A percentile compares a stretch with the other conserved stretches of the same genome.
phyloP scores from a whole-genome alignment of 2,888 invertebrate species.

The Phortica okadai region DNA sequence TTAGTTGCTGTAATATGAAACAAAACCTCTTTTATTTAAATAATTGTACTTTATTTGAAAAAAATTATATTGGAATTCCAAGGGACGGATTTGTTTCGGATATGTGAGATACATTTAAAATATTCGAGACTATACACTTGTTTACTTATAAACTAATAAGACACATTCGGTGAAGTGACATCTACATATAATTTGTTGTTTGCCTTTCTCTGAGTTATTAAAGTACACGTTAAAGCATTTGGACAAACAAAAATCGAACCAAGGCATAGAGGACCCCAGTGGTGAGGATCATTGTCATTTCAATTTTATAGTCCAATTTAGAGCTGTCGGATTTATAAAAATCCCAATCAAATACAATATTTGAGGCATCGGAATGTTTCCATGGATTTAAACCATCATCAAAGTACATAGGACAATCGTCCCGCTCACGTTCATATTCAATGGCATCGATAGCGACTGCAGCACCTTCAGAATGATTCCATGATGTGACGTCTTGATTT shows the following conservation, averaged over 20 bases:
- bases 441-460: conserved; percentile 93
- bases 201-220: not conserved
- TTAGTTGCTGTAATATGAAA: too few relatives aligned
- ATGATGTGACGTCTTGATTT: conserved; percentile 92
- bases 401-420: conserved; percentile 98
- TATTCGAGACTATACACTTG: not conserved
- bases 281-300: conserved; percentile 11
- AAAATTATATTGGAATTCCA: conserved; percentile 53
- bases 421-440: conserved; percentile 94
- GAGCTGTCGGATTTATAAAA: conserved; percentile 70
- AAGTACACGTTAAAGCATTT: not conserved
- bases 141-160: conserved; percentile 38
- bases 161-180: conserved; percentile 31
- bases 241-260: conserved; percentile 38
- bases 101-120: conserved; percentile 3
- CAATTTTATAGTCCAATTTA: conserved; percentile 37
- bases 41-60: not conserved
- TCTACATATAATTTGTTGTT: not conserved
- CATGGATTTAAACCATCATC: conserved; percentile 95
- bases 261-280: conserved; percentile 43
- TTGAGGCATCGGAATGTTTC: conserved; percentile 83
- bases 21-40: not conserved
- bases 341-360: conserved; percentile 84
- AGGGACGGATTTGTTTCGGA: conserved; percentile 50
- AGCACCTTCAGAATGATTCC: conserved; percentile 93